phyloP scores from a whole-genome alignment of 1,140 invertebrate species.

The Drosophila nigromelanica region DNA sequence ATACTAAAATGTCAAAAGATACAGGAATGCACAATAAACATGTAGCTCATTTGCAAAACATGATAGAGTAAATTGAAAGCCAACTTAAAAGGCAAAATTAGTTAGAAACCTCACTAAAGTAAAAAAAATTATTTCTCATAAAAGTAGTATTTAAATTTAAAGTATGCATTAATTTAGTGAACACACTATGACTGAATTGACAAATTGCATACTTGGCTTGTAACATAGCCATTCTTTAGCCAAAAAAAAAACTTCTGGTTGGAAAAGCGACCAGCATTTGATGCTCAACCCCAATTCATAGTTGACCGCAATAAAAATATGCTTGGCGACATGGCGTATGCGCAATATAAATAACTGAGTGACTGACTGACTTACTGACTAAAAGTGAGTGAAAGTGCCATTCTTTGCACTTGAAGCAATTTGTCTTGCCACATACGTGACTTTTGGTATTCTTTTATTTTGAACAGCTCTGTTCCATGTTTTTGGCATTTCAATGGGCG shows the following conservation, averaged over 20 bases:
- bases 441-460: slow-evolving; percentile 54
- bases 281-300: slow-evolving; percentile 58
- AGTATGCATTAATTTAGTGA: neutral
- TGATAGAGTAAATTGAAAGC: no score
- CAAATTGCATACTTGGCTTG: neutral
- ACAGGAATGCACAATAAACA: neutral
- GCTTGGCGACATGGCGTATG: slow-evolving; percentile 64
- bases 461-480: slow-evolving; percentile 4
- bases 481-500: slow-evolving; percentile 17
- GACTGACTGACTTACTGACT: slow-evolving; percentile 24
- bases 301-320: slow-evolving; percentile 66
- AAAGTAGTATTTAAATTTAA: neutral
- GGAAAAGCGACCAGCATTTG: slow-evolving; percentile 45
- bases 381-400: slow-evolving; percentile 51
- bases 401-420: slow-evolving; percentile 69
- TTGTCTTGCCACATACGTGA: slow-evolving; percentile 76
- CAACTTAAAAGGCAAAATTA: neutral
- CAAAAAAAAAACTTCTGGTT: slow-evolving; percentile 6
- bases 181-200: neutral
- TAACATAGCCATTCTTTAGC: neutral
- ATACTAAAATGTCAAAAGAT: neutral
- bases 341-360: slow-evolving; percentile 78
- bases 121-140: no score
- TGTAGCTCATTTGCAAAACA: neutral
- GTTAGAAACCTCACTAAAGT: neutral